A percentile compares a stretch with the other conserved stretches of the same genome.
Conservation (phyloP, 2,113 vertebrate species). For the Piprites chloris region DNA sequence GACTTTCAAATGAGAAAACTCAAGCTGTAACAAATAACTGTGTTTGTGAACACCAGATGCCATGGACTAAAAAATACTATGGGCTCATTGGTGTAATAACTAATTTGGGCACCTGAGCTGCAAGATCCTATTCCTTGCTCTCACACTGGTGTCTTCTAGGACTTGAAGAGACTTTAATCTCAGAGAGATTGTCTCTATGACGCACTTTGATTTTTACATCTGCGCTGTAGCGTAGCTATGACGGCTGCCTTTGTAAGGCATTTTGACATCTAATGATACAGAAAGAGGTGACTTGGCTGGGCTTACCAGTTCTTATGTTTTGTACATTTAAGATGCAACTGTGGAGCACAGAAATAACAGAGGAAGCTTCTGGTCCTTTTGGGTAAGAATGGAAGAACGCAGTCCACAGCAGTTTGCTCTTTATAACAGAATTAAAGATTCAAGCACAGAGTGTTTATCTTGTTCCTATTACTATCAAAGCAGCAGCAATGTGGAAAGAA, state of each 20-base stretch:
- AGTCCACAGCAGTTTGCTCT: background rate
- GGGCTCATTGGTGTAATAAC: background rate
- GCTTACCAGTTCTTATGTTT: background rate
- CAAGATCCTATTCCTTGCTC: background rate
- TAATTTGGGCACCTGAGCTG: background rate
- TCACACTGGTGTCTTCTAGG: background rate
- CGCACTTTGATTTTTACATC: background rate
- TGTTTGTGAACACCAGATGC: background rate
- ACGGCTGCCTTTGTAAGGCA: background rate
- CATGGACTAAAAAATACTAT: background rate
- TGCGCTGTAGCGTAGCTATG: background rate
- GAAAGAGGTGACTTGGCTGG: background rate
- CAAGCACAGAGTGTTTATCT: background rate
- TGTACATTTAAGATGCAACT: background rate
- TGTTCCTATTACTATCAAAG: background rate
- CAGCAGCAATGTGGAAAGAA: background rate
- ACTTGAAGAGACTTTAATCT: background rate
- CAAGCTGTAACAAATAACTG: background rate
- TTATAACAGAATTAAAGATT: background rate
- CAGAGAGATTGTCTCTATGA: background rate
- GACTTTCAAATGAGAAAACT: background rate
- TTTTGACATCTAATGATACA: background rate
- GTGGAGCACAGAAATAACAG: background rate
- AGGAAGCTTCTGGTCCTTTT: background rate
- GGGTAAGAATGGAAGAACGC: background rate